phyloP scores from a whole-genome alignment of 1,140 invertebrate species.

The Leptinotarsa defecta region DNA sequence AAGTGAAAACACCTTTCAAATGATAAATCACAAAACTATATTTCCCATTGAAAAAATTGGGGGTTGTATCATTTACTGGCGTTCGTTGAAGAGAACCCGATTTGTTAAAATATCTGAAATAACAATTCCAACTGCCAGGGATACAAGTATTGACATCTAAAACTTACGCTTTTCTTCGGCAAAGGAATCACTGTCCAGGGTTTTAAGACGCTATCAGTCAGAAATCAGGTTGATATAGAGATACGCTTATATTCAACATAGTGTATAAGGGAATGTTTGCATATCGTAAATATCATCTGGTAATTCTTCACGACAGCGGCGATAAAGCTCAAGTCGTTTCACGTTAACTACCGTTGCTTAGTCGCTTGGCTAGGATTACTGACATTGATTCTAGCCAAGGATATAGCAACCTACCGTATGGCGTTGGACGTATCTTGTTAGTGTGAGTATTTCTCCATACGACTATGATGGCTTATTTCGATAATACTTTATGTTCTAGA shows the following conservation, averaged over 20 bases:
- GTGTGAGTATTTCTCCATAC: slow-evolving; percentile 1
- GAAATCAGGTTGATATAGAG: background rate
- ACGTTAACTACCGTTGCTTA: slow-evolving; percentile 5
- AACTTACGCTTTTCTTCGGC: no score
- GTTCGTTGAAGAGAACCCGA: no score
- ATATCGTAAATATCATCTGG: background rate
- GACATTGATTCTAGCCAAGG: slow-evolving; percentile 4
- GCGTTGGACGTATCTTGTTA: background rate
- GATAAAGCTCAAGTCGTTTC: background rate
- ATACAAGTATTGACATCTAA: no score
- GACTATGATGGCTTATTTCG: slow-evolving; percentile 5
- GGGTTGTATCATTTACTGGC: no score
- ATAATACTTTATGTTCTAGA: slow-evolving; percentile 1
- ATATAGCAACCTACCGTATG: slow-evolving; percentile 5
- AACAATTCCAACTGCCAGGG: no score
- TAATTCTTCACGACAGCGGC: background rate
- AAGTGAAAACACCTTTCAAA: no score
- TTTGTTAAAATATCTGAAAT: no score
- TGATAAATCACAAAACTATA: no score
- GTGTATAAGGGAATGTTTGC: slow-evolving; percentile 4
- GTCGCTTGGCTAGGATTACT: background rate
- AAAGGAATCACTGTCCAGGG: background rate
- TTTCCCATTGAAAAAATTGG: no score
- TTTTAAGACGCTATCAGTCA: slow-evolving; percentile 1
- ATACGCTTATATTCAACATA: background rate